Evolutionary conservation across 2,888 invertebrate genomes (phyloP).

Genomic region (Piscicola geometra): DNA sequence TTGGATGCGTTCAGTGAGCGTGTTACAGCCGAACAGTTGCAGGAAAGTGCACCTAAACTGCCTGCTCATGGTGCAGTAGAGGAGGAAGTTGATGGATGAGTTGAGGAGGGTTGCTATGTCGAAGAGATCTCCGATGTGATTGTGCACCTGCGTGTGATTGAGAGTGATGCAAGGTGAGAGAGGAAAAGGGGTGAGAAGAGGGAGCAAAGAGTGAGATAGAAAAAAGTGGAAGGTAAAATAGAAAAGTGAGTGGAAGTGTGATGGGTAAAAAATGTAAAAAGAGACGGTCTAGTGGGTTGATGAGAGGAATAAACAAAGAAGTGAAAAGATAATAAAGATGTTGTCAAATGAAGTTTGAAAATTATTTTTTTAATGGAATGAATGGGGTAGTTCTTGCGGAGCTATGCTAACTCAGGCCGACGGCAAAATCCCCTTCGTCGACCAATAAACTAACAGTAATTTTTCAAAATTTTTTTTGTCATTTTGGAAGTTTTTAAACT

Average conservation of each 20-base stretch:
- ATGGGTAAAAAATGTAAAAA: not conserved
- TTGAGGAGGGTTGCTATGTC: constrained; percentile 29
- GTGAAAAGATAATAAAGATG: no score
- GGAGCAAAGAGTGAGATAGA: not conserved
- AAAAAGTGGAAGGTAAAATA: not conserved
- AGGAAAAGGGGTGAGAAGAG: no score
- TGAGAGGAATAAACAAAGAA: no score
- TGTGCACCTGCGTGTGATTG: constrained; percentile 23
- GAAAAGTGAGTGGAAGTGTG: not conserved
- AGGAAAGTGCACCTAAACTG: constrained; percentile 32
- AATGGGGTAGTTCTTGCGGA: no score
- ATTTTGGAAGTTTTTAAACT: no score
- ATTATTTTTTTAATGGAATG: no score
- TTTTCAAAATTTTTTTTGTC: no score
- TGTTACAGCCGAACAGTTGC: not conserved
- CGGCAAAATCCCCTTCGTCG: no score
- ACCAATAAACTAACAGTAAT: no score
- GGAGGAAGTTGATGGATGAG: constrained; percentile 33
- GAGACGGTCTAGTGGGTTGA: not conserved
- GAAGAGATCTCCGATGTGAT: constrained; percentile 23
- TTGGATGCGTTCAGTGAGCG: not conserved
- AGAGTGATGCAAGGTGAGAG: not conserved
- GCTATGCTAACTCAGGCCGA: no score
- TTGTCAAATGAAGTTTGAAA: no score
- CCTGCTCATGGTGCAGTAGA: constrained; percentile 34